These are phyloP conservation scores for Bombus superbus DNA, from an alignment of 1,140 invertebrate genomes.

Conservation along the genomic window DNA sequence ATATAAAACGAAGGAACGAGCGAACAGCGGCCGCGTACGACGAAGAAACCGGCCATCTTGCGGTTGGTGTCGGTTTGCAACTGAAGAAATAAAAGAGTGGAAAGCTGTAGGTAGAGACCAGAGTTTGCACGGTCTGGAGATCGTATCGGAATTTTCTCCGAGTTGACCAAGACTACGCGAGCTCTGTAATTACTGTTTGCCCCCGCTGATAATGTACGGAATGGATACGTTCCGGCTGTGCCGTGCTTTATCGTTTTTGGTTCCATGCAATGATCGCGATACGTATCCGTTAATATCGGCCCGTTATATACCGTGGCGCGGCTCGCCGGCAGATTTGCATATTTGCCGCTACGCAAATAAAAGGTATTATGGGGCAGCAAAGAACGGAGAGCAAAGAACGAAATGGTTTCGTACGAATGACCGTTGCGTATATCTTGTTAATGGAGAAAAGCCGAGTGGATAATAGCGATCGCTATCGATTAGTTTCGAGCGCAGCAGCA, in stretches of 20 bases:
- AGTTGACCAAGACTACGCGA: constrained; percentile 28
- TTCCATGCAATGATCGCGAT: neutral
- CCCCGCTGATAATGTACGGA: constrained; percentile 18
- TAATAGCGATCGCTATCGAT: neutral
- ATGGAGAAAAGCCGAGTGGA: neutral
- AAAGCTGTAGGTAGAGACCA: neutral
- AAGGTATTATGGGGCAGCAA: neutral
- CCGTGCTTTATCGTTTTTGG: constrained; percentile 16
- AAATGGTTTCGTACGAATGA: neutral
- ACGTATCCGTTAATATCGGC: constrained; percentile 13
- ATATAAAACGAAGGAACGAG: constrained; percentile 55
- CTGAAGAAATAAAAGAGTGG: constrained; percentile 49
- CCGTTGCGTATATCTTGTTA: neutral
- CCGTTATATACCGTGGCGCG: too few relatives aligned
- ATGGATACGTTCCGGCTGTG: constrained; percentile 15
- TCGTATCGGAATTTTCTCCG: constrained; percentile 57
- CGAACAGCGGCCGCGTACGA: neutral
- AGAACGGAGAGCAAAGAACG: neutral
- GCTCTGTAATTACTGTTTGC: constrained; percentile 59
- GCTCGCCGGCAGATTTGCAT: neutral
- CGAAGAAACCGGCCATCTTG: neutral
- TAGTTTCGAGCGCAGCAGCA: neutral
- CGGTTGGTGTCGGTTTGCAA: neutral
- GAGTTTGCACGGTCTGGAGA: constrained; percentile 39
- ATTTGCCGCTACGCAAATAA: neutral